Conservation (phyloP, 1,140 invertebrate genomes). For the Apolygus lucorum region DNA sequence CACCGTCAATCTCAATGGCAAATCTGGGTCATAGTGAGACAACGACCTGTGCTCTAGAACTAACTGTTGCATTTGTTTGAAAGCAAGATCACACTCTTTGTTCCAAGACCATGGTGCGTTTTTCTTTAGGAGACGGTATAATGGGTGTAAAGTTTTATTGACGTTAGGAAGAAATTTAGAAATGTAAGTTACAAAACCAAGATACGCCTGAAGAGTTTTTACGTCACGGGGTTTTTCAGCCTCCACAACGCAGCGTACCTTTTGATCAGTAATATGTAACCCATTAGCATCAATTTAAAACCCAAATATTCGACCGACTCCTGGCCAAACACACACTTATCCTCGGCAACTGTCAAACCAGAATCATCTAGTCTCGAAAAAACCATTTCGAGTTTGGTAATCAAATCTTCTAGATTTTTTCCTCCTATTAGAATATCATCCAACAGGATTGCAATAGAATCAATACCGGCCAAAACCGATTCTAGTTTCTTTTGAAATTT, state of each 20-base stretch:
- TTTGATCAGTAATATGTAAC: background rate
- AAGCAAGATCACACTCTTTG: background rate
- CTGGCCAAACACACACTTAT: background rate
- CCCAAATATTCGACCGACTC: conserved; percentile 16
- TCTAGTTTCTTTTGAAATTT: background rate
- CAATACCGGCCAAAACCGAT: conserved; percentile 12
- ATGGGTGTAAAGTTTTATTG: background rate
- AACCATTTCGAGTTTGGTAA: background rate
- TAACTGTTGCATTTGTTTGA: background rate
- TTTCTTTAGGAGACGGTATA: background rate
- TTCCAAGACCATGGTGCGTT: background rate
- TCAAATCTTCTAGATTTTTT: background rate
- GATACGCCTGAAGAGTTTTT: conserved; percentile 5
- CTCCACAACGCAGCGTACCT: background rate
- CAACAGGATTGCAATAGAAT: background rate
- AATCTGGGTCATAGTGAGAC: background rate
- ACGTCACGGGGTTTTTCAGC: conserved; percentile 14
- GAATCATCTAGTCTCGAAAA: conserved; percentile 18
- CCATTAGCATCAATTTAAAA: background rate
- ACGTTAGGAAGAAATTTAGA: background rate
- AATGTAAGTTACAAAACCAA: conserved; percentile 15
- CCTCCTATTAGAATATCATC: conserved; percentile 21
- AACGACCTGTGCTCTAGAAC: background rate
- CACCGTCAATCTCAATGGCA: background rate
- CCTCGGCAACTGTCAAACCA: background rate